These are phyloP conservation scores for Corvus hawaiiensis DNA, from an alignment of 2,113 vertebrate genomes.

Conservation along the genomic window DNA sequence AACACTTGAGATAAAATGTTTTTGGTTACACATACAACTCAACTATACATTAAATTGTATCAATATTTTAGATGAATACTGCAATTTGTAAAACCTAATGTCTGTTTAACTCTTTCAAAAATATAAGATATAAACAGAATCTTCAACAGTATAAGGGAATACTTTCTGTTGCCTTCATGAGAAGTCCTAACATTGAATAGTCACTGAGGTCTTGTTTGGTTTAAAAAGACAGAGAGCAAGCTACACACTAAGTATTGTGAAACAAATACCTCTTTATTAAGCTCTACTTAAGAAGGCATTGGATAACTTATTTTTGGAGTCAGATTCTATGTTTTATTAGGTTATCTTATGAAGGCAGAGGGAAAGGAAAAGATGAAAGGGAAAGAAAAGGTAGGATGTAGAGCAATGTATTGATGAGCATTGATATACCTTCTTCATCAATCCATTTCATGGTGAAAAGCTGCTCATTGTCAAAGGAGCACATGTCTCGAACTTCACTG, in stretches of 20 bases:
- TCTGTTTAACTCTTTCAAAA: not conserved
- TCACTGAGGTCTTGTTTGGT: not conserved
- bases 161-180: not conserved
- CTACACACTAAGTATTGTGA: not conserved
- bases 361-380: not conserved
- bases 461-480: constrained; percentile 94
- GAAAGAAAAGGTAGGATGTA: not conserved
- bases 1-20: not conserved
- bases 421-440: constrained; percentile 89
- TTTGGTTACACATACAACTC: not conserved
- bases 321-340: not conserved
- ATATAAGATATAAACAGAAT: not conserved
- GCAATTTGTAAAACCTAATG: not conserved
- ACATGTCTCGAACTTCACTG: constrained; percentile 94
- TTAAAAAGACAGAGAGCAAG: not conserved
- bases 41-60: not conserved
- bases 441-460: constrained; percentile 99
- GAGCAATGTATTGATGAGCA: not conserved
- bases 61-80: not conserved
- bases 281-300: not conserved
- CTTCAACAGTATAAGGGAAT: not conserved
- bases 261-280: not conserved
- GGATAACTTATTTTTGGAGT: not conserved
- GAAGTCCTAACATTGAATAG: not conserved
- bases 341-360: not conserved